phyloP scores from a whole-genome alignment of 2,113 vertebrate genomes.

The Hyaena hyaena region DNA sequence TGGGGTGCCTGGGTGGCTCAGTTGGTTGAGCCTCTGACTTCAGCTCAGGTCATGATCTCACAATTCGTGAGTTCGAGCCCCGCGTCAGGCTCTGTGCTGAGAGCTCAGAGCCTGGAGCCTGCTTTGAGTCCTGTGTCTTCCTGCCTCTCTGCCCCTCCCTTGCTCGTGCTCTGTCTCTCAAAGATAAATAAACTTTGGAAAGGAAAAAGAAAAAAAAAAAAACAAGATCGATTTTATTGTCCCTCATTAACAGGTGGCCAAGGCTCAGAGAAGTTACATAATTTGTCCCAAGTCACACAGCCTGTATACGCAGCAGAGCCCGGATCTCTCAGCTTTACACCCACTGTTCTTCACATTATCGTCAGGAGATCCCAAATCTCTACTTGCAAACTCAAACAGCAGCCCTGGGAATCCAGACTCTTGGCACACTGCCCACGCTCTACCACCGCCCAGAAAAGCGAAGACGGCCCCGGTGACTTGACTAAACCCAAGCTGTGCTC shows the following conservation, averaged over 20 bases:
- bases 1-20: too few species aligned
- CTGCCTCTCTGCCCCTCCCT: too few species aligned
- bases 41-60: too few species aligned
- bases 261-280: not conserved
- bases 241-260: not conserved
- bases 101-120: too few species aligned
- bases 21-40: too few species aligned
- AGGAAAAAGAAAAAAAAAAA: too few species aligned
- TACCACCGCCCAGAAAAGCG: not conserved
- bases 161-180: too few species aligned
- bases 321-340: not conserved
- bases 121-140: too few species aligned
- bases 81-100: too few species aligned
- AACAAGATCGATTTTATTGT: not conserved
- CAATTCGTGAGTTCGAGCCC: too few species aligned
- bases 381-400: not conserved
- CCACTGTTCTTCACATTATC: not conserved
- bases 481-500: accelerated
- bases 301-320: too few species aligned
- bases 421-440: accelerated
- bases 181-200: too few species aligned
- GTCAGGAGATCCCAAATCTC: not conserved
- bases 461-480: not conserved
- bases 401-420: not conserved
- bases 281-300: not conserved